phyloP scores from a whole-genome alignment of 2,888 invertebrate species.

The Drosophila cyrtoloma region DNA sequence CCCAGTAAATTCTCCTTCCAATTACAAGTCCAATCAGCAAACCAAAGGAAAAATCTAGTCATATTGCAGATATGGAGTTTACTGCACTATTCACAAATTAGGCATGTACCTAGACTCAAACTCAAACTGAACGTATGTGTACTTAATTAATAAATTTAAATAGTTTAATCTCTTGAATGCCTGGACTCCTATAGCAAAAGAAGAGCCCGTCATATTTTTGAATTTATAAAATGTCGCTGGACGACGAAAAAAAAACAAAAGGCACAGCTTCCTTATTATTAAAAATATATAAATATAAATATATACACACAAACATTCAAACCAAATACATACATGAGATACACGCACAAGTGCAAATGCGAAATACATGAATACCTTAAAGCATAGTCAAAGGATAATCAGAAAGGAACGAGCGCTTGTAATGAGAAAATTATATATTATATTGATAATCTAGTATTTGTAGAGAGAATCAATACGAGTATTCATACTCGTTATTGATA shows the following conservation, averaged over 20 bases:
- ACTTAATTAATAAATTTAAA: conserved; percentile 11
- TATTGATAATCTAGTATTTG: conserved; percentile 25
- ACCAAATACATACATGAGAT: neutral
- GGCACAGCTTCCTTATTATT: conserved; percentile 20
- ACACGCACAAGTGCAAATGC: conserved; percentile 14
- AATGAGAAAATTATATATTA: conserved; percentile 16
- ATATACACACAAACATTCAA: conserved; percentile 11
- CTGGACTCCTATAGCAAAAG: conserved; percentile 3
- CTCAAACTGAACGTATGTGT: conserved; percentile 13
- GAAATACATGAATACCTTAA: conserved; percentile 27
- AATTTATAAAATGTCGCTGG: conserved; percentile 74
- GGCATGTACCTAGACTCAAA: neutral
- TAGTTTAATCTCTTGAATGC: conserved; percentile 15
- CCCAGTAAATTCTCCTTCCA: neutral
- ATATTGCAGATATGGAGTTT: neutral
- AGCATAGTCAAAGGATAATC: conserved; percentile 58
- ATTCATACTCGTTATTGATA: conserved; percentile 27
- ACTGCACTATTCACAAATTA: neutral
- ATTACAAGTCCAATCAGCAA: neutral
- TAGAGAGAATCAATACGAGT: conserved; percentile 10
- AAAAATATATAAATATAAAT: conserved; percentile 1
- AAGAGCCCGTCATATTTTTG: conserved; percentile 29
- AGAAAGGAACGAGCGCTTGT: conserved; percentile 38
- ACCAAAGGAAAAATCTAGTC: neutral
- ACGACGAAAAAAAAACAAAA: conserved; percentile 65